Percentiles rank a stretch among this genome's conserved stretches.
Conservation (phyloP, 1,140 invertebrate species). For the Drosophila mayri region DNA sequence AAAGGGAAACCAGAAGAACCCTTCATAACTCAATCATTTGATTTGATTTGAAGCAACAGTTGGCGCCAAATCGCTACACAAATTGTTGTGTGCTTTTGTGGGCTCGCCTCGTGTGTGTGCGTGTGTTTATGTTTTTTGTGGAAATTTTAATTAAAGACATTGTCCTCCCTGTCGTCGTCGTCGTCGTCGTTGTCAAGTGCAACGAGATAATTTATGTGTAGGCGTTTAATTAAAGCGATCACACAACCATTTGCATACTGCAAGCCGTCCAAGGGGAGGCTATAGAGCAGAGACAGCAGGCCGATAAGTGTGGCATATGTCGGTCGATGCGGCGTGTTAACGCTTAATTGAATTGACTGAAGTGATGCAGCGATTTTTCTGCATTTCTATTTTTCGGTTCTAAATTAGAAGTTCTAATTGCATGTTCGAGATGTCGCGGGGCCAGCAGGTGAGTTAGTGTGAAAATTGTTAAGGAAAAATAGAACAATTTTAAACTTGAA, state of each 20-base stretch:
- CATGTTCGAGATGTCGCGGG: constrained; percentile 15
- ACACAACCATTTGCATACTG: constrained; percentile 72
- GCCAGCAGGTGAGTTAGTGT: constrained; percentile 45
- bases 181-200: constrained; percentile 39
- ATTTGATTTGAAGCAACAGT: constrained; percentile 77
- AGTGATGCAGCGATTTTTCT: constrained; percentile 4
- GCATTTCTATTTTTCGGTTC: constrained; percentile 5
- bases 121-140: constrained; percentile 31
- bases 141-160: constrained; percentile 74
- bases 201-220: constrained; percentile 72
- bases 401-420: constrained; percentile 18
- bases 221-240: constrained; percentile 79
- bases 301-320: constrained; percentile 76
- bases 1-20: background rate
- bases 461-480: background rate
- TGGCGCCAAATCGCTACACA: constrained; percentile 73
- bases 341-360: constrained; percentile 68
- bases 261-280: constrained; percentile 3
- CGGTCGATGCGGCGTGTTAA: constrained; percentile 37
- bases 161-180: constrained; percentile 19
- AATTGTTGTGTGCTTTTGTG: constrained; percentile 72
- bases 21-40: constrained; percentile 1
- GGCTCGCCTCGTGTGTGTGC: constrained; percentile 26
- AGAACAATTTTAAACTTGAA: no score
- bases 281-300: constrained; percentile 8